These are phyloP conservation scores for Gastrophryne carolinensis DNA, from an alignment of 2,797 vertebrate genomes.

Conservation along the genomic window DNA sequence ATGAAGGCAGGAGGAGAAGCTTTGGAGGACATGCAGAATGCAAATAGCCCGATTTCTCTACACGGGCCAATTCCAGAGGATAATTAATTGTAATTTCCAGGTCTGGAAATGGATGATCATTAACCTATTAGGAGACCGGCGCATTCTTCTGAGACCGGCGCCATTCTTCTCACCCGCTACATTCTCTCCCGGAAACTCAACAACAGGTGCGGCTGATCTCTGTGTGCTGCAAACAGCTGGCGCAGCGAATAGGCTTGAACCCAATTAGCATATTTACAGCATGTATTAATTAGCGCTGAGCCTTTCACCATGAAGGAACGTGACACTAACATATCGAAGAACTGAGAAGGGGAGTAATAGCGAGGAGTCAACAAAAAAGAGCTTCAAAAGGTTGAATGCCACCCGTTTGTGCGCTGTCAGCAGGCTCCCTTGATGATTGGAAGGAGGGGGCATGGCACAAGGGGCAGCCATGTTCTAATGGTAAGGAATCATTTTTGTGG, in stretches of 20 bases:
- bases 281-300: slow-evolving; percentile 3
- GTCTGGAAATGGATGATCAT: neutral
- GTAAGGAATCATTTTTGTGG: no score
- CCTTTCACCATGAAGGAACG: neutral
- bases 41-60: neutral
- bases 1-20: no score
- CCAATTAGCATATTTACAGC: slow-evolving; percentile 7
- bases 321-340: neutral
- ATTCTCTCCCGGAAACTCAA: neutral
- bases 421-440: no score
- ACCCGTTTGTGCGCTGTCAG: no score
- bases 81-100: neutral
- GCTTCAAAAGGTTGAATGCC: no score
- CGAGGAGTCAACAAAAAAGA: neutral
- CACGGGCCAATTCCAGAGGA: neutral
- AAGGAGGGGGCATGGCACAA: no score
- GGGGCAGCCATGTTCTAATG: no score
- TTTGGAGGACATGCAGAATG: no score
- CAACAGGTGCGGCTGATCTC: neutral
- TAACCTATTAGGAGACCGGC: neutral
- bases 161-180: neutral
- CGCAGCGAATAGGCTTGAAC: neutral
- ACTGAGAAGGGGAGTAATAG: neutral
- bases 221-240: slow-evolving; percentile 2
- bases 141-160: no score